Evolutionary conservation across 2,797 vertebrate genomes (phyloP), one percentile per base, ranked within the genome.

Genomic region (Bryconaethiops microstoma): DNA sequence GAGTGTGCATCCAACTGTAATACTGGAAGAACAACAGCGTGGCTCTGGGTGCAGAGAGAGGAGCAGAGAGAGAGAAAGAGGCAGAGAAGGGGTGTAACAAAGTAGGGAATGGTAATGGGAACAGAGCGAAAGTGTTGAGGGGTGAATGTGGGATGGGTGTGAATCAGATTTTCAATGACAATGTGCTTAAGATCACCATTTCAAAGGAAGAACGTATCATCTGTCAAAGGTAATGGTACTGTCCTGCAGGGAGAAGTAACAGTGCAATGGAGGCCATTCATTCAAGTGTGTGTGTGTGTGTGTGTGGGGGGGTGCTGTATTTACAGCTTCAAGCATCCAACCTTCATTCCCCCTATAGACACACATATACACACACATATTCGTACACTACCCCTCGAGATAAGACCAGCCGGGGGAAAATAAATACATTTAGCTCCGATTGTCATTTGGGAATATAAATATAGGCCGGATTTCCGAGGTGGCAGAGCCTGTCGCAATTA

Each of bases 111-210:
- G 60, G 72, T 64, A 16, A 29, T n/a, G 39, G 35, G 48, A 63
- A 42, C 76, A 82, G 70, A 85, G 74, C 79, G 83, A 82, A 81
- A 77, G 67, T 74, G 83, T 77, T 78, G 73, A 40, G 69, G 81
- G 81, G 72, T 84, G 84, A 82, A 71, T 77, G 85, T 83, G 80
- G 88, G 86, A 85, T 83, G 88, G 23, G 62, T 82, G 88, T 48
- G 77, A 93, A 92, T 94, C 88, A 87, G 92, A 93, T 94, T 93
- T 93, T 91, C 90, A 92, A 87, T 91, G 91, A 92, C 92, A 92
- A 90, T 86, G 88, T 80, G 85, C 88, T 91, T 89, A 91, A 90
- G 89, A 93, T 92, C 86, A 89, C 89, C 74, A 89, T 92, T 93
- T 94, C 87, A 90, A 86, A 88, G 85, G 87, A 90, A 86, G 90